Conservation (phyloP, 2,113 vertebrate genomes). For the Carlito syrichta region DNA sequence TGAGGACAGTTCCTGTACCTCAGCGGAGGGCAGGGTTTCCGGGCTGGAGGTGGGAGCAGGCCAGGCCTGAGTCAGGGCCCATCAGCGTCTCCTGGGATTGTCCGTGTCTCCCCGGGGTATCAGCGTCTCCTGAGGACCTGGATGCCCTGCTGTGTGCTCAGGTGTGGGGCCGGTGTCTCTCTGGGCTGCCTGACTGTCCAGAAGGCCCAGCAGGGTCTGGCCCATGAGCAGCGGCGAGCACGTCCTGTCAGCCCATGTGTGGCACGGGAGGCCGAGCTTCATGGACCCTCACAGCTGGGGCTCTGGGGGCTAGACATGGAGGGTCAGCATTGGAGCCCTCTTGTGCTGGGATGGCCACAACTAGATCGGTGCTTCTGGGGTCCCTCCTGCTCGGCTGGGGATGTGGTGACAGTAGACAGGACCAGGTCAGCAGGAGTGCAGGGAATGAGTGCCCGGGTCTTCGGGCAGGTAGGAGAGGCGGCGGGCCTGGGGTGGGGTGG, state of each 20-base stretch:
- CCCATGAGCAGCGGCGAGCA: neutral
- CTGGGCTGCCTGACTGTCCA: neutral
- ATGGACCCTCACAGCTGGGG: too few species aligned
- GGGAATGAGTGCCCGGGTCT: neutral
- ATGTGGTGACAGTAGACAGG: neutral
- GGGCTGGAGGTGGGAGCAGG: too few species aligned
- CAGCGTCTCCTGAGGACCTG: accelerated
- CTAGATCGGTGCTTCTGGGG: neutral
- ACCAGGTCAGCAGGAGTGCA: neutral
- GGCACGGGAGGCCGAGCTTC: neutral
- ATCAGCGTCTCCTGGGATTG: accelerated
- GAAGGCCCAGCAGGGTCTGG: neutral
- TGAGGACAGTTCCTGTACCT: neutral
- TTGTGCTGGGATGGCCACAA: neutral
- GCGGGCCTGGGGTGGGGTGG: neutral
- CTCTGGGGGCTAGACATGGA: too few species aligned
- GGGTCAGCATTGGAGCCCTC: too few species aligned
- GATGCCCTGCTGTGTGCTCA: neutral
- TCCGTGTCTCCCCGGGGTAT: too few species aligned
- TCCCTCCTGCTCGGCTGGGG: neutral
- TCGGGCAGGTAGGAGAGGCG: neutral
- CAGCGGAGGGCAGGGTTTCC: neutral
- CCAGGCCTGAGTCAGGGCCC: neutral
- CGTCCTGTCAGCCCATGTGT: neutral
- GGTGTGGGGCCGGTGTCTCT: neutral